phyloP scores from a whole-genome alignment of 1,140 invertebrate species.

The Acyrthosiphon pisum region DNA sequence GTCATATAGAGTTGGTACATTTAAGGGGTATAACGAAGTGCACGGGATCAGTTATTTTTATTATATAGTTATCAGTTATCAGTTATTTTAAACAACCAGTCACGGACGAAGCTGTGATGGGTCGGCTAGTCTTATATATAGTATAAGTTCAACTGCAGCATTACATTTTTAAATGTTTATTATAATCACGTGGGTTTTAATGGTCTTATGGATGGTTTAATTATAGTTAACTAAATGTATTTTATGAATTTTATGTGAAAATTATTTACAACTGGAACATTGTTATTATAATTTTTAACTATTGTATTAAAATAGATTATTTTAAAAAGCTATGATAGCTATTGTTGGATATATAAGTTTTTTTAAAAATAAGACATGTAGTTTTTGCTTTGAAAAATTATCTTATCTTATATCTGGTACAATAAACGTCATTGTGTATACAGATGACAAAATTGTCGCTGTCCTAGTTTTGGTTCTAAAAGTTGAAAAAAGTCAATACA shows the following conservation, averaged over 20 bases:
- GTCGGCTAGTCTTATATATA: too few species aligned
- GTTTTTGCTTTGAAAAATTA: conserved; percentile 1
- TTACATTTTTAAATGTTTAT: not conserved
- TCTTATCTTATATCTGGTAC: not conserved
- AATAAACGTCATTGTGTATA: not conserved
- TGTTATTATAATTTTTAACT: not conserved
- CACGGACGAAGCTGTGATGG: too few species aligned
- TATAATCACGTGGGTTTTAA: not conserved
- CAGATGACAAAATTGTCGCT: not conserved
- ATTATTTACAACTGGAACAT: not conserved
- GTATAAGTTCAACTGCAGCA: not conserved
- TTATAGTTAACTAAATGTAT: not conserved
- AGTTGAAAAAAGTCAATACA: conserved; percentile 20
- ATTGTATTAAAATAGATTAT: not conserved
- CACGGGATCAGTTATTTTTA: too few species aligned
- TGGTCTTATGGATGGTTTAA: not conserved
- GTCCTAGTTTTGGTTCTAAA: conserved; percentile 17
- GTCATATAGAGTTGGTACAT: too few species aligned
- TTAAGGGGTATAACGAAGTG: too few species aligned
- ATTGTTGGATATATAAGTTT: not conserved
- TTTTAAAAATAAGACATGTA: not conserved
- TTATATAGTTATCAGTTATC: too few species aligned
- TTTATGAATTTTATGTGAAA: not conserved
- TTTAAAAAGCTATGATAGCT: not conserved
- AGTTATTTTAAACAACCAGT: too few species aligned